These are phyloP conservation scores for Erebia ligea DNA, from an alignment of 2,888 invertebrate genomes.

Conservation along the genomic window DNA sequence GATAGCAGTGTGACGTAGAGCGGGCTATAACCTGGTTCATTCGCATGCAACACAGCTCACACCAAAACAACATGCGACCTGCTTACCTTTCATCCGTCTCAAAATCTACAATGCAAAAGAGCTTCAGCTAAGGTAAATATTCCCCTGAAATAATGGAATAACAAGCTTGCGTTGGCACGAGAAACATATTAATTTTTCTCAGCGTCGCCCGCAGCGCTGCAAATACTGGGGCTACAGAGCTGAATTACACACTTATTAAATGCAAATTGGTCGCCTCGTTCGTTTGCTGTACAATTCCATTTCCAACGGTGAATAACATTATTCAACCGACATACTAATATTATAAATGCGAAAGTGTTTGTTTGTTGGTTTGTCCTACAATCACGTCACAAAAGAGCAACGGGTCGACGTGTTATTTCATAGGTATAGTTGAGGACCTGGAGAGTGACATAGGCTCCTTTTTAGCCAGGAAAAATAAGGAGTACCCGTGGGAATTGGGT, in stretches of 20 bases:
- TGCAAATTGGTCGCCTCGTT: constrained; percentile 21
- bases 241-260: constrained; percentile 25
- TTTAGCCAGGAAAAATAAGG: too few species aligned
- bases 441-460: too few species aligned
- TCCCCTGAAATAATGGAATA: constrained; percentile 4
- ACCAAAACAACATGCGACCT: too few species aligned
- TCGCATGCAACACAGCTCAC: too few species aligned
- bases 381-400: too few species aligned
- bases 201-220: constrained; percentile 22
- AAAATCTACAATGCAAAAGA: constrained; percentile 13
- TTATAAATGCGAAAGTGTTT: too few species aligned
- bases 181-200: constrained; percentile 21
- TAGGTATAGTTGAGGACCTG: too few species aligned
- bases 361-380: too few species aligned
- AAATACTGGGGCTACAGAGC: constrained; percentile 19
- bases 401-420: too few species aligned
- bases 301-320: constrained; percentile 15
- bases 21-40: too few species aligned
- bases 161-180: constrained; percentile 12
- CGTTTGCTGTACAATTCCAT: constrained; percentile 24
- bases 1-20: too few species aligned
- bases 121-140: constrained; percentile 10
- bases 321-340: neutral
- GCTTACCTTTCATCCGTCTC: constrained; percentile 1
- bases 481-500: too few species aligned